Evolutionary conservation across 2,113 vertebrate genomes (phyloP), one percentile per base, ranked within the genome.

Genomic region (Sebastes schlegelii): DNA sequence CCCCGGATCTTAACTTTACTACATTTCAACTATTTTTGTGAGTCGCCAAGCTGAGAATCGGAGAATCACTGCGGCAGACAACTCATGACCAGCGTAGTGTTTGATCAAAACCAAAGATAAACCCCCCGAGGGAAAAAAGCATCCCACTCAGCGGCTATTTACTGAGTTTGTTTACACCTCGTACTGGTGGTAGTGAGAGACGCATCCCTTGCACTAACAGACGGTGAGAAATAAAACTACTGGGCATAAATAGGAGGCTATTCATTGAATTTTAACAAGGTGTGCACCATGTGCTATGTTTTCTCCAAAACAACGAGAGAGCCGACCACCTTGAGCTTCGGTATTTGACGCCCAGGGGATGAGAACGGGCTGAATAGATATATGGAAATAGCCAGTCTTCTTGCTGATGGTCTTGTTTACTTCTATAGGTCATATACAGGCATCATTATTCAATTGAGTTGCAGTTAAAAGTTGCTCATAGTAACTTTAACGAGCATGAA

Each of bases 241-340:
- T 13, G 8, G 45, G 63, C 52, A 58, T 43, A 17, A 75, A 64
- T 34, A 72, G 6, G 2, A 64, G 19, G 81, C 3, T 6, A 66
- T 51, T 80, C 6, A 40, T 4, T 64, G 23, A 71, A 75, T 84
- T 64, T 65, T 68, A 75, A 72, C 61, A 74, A 74, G 58, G 21
- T 60, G 75, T n/a, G 83, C 26, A 12, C 34, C 34, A 34, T 0
- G 34, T 34, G 4, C 34, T 4, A 34, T 34, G 3, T 34, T 34
- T 34, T 34, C 26, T 34, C 26, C 26, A 34, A 34, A 34, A 34
- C 26, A 34, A 34, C 26, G 26, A 34, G 34, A 34, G 34, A 34
- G 34, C 34, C 34, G 0, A 34, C 34, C 3, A 34, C 34, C 34
- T 34, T 34, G 34, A 34, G 34, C 34, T 34, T 34, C 34, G 34